Base-by-base conservation (phyloP, 1,140 invertebrate genomes). In the Muscidifurax raptorellus region DNA sequence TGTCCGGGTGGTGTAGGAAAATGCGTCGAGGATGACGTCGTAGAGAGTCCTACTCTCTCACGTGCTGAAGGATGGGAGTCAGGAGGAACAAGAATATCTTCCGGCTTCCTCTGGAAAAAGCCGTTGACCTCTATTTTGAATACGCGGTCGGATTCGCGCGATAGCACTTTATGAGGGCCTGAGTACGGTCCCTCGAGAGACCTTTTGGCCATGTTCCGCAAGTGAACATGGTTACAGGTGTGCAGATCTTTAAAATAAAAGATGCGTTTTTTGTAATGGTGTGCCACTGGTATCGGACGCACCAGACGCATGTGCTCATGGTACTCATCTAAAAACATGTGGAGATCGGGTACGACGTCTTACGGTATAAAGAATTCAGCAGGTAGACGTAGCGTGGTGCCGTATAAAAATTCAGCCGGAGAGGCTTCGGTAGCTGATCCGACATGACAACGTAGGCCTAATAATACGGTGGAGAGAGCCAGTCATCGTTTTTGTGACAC, bases 101-200 rank as follows among this genome's bases (percentile, higher is more conserved):
- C 32, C 32, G 2, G 32, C 32, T 32, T 32, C 32, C 5, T 32
- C 32, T 32, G 32, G 5, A 2, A 5, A 32, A 32, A 32, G n/a
- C n/a, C n/a, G n/a, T n/a, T n/a, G n/a, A n/a, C n/a, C n/a, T n/a
- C n/a, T n/a, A n/a, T n/a, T n/a, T n/a, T n/a, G n/a, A n/a, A n/a
- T n/a, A n/a, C n/a, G n/a, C n/a, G n/a, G n/a, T n/a, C n/a, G n/a
- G 64, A 40, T 7, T 18, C 22, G 30, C 80, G 28, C 0, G n/a
- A 13, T 25, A 80, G 13, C 13, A 82, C 80, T 82, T 82, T 69
- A 27, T 82, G 36, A 0, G 80, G 67, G 4, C 80, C 80, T 18
- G 80, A 22, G 27, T 82, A 82, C 7, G 80, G 64, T 44, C 32
- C 30, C n/a, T 82, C 80, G 0, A 82, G 44, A 7, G 80, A 82